Evolutionary conservation across 2,797 vertebrate species (phyloP).

Genomic region (Myotis planiceps): DNA sequence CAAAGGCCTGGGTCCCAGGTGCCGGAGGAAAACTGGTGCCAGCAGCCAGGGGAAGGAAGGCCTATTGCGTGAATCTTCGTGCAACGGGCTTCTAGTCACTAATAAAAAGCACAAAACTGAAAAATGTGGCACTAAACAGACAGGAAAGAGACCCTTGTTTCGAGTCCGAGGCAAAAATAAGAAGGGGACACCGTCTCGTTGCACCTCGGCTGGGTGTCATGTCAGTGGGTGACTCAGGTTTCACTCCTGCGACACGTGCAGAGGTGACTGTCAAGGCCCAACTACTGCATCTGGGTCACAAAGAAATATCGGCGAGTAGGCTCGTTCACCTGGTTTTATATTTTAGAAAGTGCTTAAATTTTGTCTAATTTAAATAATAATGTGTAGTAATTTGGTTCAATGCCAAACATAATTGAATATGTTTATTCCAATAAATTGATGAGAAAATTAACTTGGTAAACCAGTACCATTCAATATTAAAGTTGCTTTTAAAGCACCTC

Average conservation of each 20-base stretch:
- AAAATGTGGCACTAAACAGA: background rate
- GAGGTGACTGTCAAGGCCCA: background rate
- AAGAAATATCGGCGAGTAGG: background rate
- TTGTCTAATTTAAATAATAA: background rate
- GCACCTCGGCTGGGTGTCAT: background rate
- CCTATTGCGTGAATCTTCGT: too few relatives aligned
- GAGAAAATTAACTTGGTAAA: slow-evolving; percentile 3
- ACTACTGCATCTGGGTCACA: background rate
- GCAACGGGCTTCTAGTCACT: background rate
- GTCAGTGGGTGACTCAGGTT: rapidly evolving
- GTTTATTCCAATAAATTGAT: background rate
- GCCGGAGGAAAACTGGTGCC: too few relatives aligned
- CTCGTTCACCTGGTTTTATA: background rate
- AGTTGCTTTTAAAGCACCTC: background rate
- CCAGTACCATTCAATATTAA: background rate
- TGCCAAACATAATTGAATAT: background rate
- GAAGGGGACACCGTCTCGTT: background rate
- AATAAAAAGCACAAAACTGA: background rate
- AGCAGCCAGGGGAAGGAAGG: too few relatives aligned
- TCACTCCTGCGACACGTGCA: background rate
- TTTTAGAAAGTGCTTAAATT: slow-evolving; percentile 15
- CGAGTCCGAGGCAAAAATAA: background rate
- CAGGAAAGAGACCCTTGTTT: background rate
- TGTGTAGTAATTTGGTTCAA: background rate
- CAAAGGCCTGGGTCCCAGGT: too few relatives aligned